Base-by-base conservation (phyloP, 2,888 invertebrate genomes). In the Unio pictorum region DNA sequence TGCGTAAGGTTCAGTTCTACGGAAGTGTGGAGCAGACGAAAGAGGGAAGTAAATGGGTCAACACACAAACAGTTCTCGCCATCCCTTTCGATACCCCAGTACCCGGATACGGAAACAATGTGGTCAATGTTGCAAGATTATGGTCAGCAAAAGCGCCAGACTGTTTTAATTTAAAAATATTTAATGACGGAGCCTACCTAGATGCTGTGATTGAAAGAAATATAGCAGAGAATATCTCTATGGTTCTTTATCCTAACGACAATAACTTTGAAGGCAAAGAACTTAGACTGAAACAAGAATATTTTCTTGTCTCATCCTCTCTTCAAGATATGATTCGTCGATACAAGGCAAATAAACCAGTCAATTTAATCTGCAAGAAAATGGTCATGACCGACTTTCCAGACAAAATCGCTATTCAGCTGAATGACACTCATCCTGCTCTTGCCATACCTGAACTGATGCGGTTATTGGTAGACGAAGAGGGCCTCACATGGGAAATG, bases 241-340 rank as follows among this genome's bases (percentile, higher is more conserved):
- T 98, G 80, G 99, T 99, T 1, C 92, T 99, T 34, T 99, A 99
- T 88, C 99, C 99, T 72, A 99, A 99, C 86, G 99, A 99, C 89
- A 99, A 99, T 91, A 95, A 96, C 93, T 99, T 99, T 89, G 98
- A 97, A 90, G 99, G 99, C 83, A 99, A 98, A 91, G 99, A 99
- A 89, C 91, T 99, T 79, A 95, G 99, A 86, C 92, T 99, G 82
- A 98, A 99, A 90, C 99, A 99, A 91, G 98, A 99, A 90, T 99
- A 99, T 91, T 99, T 99, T 91, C 95, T 99, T 94, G 95, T 95
- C 79, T 97, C 99, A 4, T 99, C 99, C 63, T 98, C 99, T 0
- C 92, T 99, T 1, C 92, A 96, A 91, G 99, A 99, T 88, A 98
- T 99, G 81, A 94, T 99, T 79, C 94, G 99, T 72, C 93, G 99